Conservation (phyloP, 2,888 invertebrate species). For the Girardia tigrina region DNA sequence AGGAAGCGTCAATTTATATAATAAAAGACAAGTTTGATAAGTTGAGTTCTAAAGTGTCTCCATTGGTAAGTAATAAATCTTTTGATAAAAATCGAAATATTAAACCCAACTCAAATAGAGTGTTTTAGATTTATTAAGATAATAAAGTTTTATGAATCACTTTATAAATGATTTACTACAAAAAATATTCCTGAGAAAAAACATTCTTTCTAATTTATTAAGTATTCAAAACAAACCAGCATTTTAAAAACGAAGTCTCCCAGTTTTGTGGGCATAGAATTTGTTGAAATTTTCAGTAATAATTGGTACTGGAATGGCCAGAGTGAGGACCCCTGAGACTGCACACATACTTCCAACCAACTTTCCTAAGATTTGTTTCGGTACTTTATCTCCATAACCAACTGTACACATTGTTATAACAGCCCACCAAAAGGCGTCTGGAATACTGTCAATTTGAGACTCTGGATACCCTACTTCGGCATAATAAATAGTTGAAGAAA, state of each 20-base stretch:
- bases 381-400: conserved; percentile 49
- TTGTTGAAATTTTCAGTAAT: conserved; percentile 49
- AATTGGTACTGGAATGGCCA: conserved; percentile 48
- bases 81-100: no score
- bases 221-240: no score
- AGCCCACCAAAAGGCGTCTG: conserved; percentile 51
- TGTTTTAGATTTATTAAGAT: no score
- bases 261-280: conserved; percentile 44
- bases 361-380: conserved; percentile 47
- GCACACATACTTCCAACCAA: conserved; percentile 48
- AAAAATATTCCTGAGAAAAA: no score
- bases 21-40: no score
- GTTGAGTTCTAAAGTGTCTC: no score
- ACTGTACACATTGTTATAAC: conserved; percentile 50
- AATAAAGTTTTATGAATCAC: no score
- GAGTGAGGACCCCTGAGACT: conserved; percentile 46
- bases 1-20: no score
- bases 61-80: no score
- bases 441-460: conserved; percentile 48
- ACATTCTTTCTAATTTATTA: no score
- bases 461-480: conserved; percentile 50
- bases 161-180: no score
- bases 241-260: conserved; percentile 23
- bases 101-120: no score
- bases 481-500: conserved; percentile 52